Base-by-base conservation (phyloP, 2,113 vertebrate species). In the Pomatorhinus ruficollis region DNA sequence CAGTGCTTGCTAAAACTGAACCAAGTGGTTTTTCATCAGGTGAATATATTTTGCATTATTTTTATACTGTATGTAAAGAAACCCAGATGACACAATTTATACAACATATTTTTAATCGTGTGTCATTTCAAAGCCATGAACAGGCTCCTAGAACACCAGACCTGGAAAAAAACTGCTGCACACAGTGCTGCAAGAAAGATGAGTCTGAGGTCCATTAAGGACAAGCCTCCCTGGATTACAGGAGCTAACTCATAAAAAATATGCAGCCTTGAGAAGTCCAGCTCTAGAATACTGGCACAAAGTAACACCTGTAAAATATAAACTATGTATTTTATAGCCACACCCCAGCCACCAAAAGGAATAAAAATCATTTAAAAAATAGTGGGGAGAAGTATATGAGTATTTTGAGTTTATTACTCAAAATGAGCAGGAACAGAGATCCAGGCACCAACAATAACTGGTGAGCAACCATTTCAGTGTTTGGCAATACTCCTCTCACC, bases 341-440 rank as follows among this genome's bases (percentile, higher is more conserved):
- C 12, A 56, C 4, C 5, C 7, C 5, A 2, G 11, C 2, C 31
- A 47, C 12, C 49, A 28, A 16, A n/a, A 35, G 49, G 21, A 45
- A 45, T 33, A 54, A 25, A 45, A 45, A 24, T n/a, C n/a, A n/a
- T n/a, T n/a, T n/a, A 35, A 60, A 22, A 61, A 25, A 13, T 4
- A 56, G 7, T 1, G 0, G 12, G 24, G 28, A 40, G 15, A 3
- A 27, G 8, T 22, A 17, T n/a, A 64, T 22, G 24, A 42, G 12
- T 79, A 31, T 56, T 66, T 45, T 37, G 50, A 31, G 4, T 25
- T 25, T 21, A 15, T 15, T 11, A n/a, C 64, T 81, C 47, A 33
- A 69, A 83, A 83, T 9, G 22, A 65, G 25, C 31, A 59, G 39
- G 25, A 70, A 23, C 19, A 59, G 64, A 72, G 60, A 50, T 28